Evolutionary conservation across 2,888 invertebrate species (phyloP), one percentile per base, ranked within the genome.

Genomic region (Drosophila siamana): DNA sequence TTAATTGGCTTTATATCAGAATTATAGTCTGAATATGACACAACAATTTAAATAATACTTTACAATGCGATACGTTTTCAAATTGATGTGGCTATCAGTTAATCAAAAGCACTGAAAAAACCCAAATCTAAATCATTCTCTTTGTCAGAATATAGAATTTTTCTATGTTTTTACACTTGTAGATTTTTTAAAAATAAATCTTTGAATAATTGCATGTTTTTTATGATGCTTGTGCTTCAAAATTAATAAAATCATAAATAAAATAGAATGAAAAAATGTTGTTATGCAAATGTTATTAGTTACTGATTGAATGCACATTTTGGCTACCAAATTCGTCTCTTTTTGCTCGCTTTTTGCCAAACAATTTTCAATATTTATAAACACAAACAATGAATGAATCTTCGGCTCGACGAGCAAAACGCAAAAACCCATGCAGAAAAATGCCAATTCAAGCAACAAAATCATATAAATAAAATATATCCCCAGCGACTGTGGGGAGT

Each of bases 261-360:
- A 24, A 61, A 61, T n/a, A 28, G 38, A 9, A 22, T 41, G 26
- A 71, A 71, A 74, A 54, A 57, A 30, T 59, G 9, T 54, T 77
- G 28, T 48, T 59, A 59, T 55, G 55, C 62, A 74, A 74, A 74
- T 74, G 59, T 74, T 67, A 77, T 74, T 74, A 77, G 57, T 56
- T 41, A 51, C 65, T 66, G 71, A 76, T 65, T 74, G 73, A 76
- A 76, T 74, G 65, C 43, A 66, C 52, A 65, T 65, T 69, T 60
- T 19, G 36, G 26, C 40, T 26, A 16, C 13, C 3, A 63, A 16
- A 33, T 47, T 52, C 28, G 1, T 40, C 47, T n/a, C n/a, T n/a
- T n/a, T n/a, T n/a, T n/a, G n/a, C n/a, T n/a, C n/a, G n/a, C n/a
- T 36, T 28, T 46, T 59, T 40, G 33, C 41, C 33, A 36, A 33